phyloP scores from a whole-genome alignment of 2,797 vertebrate genomes.

The Dicrostonyx torquatus region DNA sequence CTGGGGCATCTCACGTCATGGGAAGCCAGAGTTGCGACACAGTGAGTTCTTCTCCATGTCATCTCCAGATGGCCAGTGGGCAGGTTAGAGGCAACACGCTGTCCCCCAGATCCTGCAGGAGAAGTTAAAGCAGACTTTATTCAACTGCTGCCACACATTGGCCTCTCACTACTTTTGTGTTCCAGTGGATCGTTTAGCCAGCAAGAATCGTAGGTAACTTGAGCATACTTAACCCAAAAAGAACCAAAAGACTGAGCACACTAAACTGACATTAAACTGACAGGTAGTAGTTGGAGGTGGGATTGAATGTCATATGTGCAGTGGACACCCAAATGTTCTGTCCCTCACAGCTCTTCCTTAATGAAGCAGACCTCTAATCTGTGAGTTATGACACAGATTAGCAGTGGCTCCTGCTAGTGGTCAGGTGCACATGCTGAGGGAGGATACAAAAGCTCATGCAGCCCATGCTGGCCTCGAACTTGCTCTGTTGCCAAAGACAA shows the following conservation, averaged over 20 bases:
- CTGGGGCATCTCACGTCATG: rapidly evolving
- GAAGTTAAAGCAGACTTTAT: conserved; percentile 16
- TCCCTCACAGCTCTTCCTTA: background rate
- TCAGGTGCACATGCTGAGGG: background rate
- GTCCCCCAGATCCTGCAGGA: background rate
- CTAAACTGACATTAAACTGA: background rate
- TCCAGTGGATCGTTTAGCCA: background rate
- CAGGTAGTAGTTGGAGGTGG: background rate
- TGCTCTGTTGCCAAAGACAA: background rate
- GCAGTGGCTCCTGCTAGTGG: background rate
- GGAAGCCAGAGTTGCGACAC: background rate
- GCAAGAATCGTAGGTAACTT: background rate
- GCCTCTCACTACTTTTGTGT: background rate
- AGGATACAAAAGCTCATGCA: background rate
- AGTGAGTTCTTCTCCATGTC: background rate
- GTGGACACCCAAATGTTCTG: background rate
- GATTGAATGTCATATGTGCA: background rate
- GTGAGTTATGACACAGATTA: background rate
- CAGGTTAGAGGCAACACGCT: background rate
- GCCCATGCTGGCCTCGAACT: background rate
- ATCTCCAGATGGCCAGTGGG: background rate
- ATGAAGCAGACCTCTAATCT: background rate
- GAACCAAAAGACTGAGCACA: background rate
- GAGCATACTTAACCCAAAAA: background rate
- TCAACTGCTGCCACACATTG: background rate